Conservation (phyloP, 1,140 invertebrate genomes). For the Drosophila cardini region DNA sequence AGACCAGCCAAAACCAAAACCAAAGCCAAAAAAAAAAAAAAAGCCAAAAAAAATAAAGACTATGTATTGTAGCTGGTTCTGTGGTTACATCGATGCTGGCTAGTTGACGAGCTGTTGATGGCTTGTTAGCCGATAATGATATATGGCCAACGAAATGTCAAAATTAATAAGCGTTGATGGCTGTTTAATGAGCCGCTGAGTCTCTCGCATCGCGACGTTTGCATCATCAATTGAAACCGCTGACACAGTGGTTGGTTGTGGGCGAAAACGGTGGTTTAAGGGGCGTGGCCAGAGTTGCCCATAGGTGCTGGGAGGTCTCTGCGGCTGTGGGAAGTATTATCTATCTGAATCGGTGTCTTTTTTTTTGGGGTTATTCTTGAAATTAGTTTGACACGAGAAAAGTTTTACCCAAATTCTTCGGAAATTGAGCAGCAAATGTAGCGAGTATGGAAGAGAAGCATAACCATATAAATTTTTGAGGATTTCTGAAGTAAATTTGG, state of each 20-base stretch:
- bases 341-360: neutral
- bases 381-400: neutral
- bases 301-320: neutral
- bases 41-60: too few species aligned
- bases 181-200: constrained; percentile 59
- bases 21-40: too few species aligned
- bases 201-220: constrained; percentile 13
- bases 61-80: neutral
- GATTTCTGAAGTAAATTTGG: too few species aligned
- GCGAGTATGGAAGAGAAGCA: too few species aligned
- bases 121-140: constrained; percentile 62
- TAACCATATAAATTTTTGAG: too few species aligned
- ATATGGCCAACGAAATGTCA: constrained; percentile 70
- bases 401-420: neutral
- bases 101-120: constrained; percentile 54
- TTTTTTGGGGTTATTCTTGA: neutral
- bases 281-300: neutral
- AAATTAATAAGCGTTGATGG: constrained; percentile 67
- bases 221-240: constrained; percentile 46
- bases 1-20: neutral
- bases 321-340: neutral
- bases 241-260: constrained; percentile 20
- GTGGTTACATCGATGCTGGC: constrained; percentile 15
- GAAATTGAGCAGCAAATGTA: too few species aligned
- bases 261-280: neutral